Evolutionary conservation across 2,888 invertebrate genomes (phyloP), one percentile per base, ranked within the genome.

Genomic region (Mylabris sibirica): DNA sequence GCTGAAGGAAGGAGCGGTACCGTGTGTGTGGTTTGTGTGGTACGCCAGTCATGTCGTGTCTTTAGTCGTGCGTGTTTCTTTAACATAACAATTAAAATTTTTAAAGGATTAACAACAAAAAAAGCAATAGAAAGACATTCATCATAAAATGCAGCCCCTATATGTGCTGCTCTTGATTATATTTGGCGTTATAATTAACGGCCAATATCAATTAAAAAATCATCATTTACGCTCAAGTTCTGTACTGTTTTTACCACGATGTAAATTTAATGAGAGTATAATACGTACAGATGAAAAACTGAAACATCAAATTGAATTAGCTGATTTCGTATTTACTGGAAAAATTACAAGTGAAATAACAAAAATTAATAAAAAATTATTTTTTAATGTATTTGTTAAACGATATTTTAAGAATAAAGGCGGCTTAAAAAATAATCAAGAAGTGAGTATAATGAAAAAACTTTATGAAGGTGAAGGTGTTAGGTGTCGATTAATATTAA

Each of bases 321-420:
- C 84, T 2, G 79, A 82, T 69, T 81, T 80, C 64, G 82, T 84
- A 62, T 84, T 85, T 72, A 84, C 84, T 64, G 85, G 84, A 20
- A 84, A 83, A 77, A 83, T 85, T 68, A 79, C 79, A 38, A 81
- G 81, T 72, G 81, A 84, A 66, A 74, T 84, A 57, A 74, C 75
- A 35, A 72, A 72, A 41, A 67, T 71, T 59, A 82, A 83, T 68
- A 75, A 76, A 65, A 78, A 78, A 22, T 79, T 84, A 61, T 68
- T 74, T 38, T 84, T 84, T 69, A 77, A 77, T 68, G 84, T 84
- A 59, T 70, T 77, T 44, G 83, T 84, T 64, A 82, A 83, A 67
- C 76, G 84, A 26, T 83, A 81, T 75, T 84, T 84, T 72, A 84
- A 84, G 77, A 81, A 81, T 74, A 73, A 75, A 6, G 75, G 76